Evolutionary conservation across 2,113 vertebrate genomes (phyloP), one percentile per base, ranked within the genome.

Genomic region (Typhlomys cinereus): DNA sequence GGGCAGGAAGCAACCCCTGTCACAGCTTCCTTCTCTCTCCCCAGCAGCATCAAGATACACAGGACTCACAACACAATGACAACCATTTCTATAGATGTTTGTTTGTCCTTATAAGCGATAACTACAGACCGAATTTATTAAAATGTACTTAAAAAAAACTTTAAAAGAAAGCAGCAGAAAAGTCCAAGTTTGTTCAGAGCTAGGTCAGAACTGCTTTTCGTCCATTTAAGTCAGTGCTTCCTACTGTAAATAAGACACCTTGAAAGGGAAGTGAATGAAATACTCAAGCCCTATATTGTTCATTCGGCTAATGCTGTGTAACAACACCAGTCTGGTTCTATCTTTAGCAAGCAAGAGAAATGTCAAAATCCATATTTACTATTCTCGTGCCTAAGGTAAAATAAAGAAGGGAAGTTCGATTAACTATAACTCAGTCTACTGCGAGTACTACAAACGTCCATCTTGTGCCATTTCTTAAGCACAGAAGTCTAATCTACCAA

Each of bases 371-470:
- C 59, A 66, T 36, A n/a, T 5, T 36, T 18, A 27, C 1, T 64
- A n/a, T 69, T 90, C 89, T 81, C 92, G 87, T 92, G 36, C 83
- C 87, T 69, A 66, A 62, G 17, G 46, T 61, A 91, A 83, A 91
- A 54, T n/a, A 69, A 85, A 46, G 70, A 64, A 71, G 27, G 23
- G 84, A 87, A 48, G 46, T 92, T 70, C 12, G 82, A 70, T 7
- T 75, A 17, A 83, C 62, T 67, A 34, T 69, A 86, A 73, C 59
- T 90, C 62, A 79, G 48, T 62, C 44, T 64, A 85, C n/a, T 61
- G 54, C 10, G 73, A 83, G 82, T 44, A 66, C 15, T 75, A 54
- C 91, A 67, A 89, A 91, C 44, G 70, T 5, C 39, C 29, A 36
- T 14, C 21, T 88, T 36, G 85, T n/a, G 83, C 57, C 39, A 44